Percentiles rank a stretch among this genome's conserved stretches.
These are phyloP conservation scores for Apis mellifera DNA, from an alignment of 1,140 invertebrate species.

Conservation along the genomic window Amel_HAv3.1 CM009943.2:6556001-6556500, in stretches of 20 bases:
- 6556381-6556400: constrained; percentile 64
- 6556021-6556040: not conserved
- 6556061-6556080: not conserved
- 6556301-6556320: constrained; percentile 66
- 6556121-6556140: constrained; percentile 10
- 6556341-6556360: constrained; percentile 70
- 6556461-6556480: constrained; percentile 37
- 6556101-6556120: not conserved
- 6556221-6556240: too few species aligned
- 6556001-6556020: not conserved
- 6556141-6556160: not conserved
- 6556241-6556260: too few species aligned
- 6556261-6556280: constrained; percentile 51
- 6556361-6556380: constrained; percentile 68
- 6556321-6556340: constrained; percentile 71
- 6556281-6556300: constrained; percentile 64
- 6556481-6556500: not conserved
- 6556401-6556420: constrained; percentile 42
- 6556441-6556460: constrained; percentile 67
- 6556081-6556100: not conserved
- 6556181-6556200: not conserved
- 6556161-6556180: not conserved
- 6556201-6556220: constrained; percentile 3
- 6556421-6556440: constrained; percentile 69
- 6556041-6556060: not conserved